phyloP scores from a whole-genome alignment of 2,888 invertebrate species.

The Ommatoiulus sabulosus region DNA sequence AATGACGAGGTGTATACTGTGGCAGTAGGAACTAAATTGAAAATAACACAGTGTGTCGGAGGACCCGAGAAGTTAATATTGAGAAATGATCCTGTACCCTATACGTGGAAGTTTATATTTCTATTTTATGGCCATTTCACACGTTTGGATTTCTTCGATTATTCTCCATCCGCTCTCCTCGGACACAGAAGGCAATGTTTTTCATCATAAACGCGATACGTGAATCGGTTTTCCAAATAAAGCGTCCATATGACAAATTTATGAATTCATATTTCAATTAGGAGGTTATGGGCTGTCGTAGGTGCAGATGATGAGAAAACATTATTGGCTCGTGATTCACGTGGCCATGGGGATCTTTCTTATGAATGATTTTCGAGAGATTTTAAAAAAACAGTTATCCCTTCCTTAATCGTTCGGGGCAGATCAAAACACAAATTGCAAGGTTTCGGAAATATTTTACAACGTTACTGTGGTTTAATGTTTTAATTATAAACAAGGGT shows the following conservation, averaged over 20 bases:
- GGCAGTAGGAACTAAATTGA: not conserved
- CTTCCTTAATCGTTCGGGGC: too few species aligned
- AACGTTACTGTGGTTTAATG: too few species aligned
- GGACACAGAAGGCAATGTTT: not conserved
- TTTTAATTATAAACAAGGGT: too few species aligned
- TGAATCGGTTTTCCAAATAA: constrained; percentile 13
- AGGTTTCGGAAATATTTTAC: too few species aligned
- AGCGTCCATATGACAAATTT: not conserved
- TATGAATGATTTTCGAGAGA: not conserved
- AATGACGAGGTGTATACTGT: too few species aligned
- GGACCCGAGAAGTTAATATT: not conserved
- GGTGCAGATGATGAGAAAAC: not conserved
- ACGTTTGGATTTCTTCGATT: not conserved
- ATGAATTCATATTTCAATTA: constrained; percentile 46
- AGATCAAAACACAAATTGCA: too few species aligned
- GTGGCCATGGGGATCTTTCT: not conserved
- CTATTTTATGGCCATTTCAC: constrained; percentile 23
- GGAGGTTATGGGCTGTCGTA: constrained; percentile 37
- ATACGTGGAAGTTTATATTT: not conserved
- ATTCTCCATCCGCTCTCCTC: not conserved
- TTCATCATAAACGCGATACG: constrained; percentile 1
- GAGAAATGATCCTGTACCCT: constrained; percentile 13
- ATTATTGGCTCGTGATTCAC: not conserved
- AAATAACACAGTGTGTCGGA: constrained; percentile 24
- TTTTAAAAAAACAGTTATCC: too few species aligned